phyloP scores from a whole-genome alignment of 2,888 invertebrate genomes.

The Hedya salicella region DNA sequence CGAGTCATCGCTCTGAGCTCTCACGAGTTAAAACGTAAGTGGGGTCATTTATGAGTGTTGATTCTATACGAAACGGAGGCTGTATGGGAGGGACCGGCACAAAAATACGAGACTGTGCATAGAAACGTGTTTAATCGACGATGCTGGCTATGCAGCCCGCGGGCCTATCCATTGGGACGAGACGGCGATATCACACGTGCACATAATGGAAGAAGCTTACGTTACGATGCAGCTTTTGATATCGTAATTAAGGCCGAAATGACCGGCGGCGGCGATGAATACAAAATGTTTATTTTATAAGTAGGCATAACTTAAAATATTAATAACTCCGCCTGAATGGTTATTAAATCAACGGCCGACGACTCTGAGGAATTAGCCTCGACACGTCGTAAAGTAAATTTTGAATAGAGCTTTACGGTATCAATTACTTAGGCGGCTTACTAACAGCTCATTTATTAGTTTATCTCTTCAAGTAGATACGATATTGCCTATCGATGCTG shows the following conservation, averaged over 20 bases:
- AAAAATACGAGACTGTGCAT: constrained; percentile 81
- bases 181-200: constrained; percentile 59
- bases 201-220: constrained; percentile 64
- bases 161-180: constrained; percentile 64
- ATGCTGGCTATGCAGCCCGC: constrained; percentile 63
- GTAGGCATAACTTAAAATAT: constrained; percentile 67
- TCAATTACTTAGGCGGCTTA: constrained; percentile 51
- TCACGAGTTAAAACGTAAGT: constrained; percentile 66
- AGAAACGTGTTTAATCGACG: constrained; percentile 83
- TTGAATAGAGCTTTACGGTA: constrained; percentile 50
- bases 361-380: constrained; percentile 55
- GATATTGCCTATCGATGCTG: constrained; percentile 27
- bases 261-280: constrained; percentile 59
- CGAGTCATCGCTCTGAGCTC: constrained; percentile 66
- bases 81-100: constrained; percentile 55
- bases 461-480: constrained; percentile 34
- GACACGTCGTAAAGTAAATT: constrained; percentile 55
- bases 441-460: constrained; percentile 43
- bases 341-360: constrained; percentile 65
- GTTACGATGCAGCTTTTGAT: constrained; percentile 77
- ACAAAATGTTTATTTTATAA: constrained; percentile 77
- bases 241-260: constrained; percentile 76
- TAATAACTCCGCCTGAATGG: constrained; percentile 70
- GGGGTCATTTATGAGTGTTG: constrained; percentile 61
- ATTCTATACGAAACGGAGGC: constrained; percentile 53